Conservation (phyloP, 1,140 invertebrate genomes). For the Rhyzopertha dominica region DNA sequence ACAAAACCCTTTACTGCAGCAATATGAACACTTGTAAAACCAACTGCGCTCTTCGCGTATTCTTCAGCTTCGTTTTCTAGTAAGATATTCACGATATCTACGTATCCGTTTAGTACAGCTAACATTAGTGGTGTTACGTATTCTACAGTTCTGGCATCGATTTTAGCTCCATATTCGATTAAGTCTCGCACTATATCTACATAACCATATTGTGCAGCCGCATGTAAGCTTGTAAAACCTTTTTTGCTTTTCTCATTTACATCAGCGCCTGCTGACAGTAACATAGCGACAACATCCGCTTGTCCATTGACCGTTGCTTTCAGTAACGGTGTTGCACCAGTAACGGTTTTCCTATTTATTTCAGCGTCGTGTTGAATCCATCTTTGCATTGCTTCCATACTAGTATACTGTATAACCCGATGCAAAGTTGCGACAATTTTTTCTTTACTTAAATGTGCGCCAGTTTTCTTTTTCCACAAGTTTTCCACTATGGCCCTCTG, state of each 20-base stretch:
- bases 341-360: conserved; percentile 13
- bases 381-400: conserved; percentile 9
- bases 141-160: conserved; percentile 11
- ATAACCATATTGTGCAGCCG: conserved; percentile 44
- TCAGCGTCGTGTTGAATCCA: conserved; percentile 19
- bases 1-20: conserved; percentile 60
- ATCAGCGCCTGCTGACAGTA: conserved; percentile 17
- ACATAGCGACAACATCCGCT: conserved; percentile 15
- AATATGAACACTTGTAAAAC: conserved; percentile 25
- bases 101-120: conserved; percentile 66
- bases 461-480: no score
- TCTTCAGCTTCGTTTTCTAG: conserved; percentile 19
- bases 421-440: conserved; percentile 55
- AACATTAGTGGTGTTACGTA: conserved; percentile 24
- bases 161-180: conserved; percentile 9
- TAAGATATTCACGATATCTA: conserved; percentile 44
- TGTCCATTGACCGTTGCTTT: conserved; percentile 14
- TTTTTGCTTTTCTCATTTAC: conserved; percentile 14
- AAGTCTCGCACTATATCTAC: conserved; percentile 14
- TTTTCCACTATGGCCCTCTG: no score
- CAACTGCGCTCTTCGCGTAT: conserved; percentile 19
- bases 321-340: conserved; percentile 18
- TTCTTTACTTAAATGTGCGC: no score
- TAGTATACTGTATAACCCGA: conserved; percentile 12
- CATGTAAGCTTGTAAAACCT: conserved; percentile 43